phyloP scores from a whole-genome alignment of 2,113 vertebrate species.

The Mellivora capensis region DNA sequence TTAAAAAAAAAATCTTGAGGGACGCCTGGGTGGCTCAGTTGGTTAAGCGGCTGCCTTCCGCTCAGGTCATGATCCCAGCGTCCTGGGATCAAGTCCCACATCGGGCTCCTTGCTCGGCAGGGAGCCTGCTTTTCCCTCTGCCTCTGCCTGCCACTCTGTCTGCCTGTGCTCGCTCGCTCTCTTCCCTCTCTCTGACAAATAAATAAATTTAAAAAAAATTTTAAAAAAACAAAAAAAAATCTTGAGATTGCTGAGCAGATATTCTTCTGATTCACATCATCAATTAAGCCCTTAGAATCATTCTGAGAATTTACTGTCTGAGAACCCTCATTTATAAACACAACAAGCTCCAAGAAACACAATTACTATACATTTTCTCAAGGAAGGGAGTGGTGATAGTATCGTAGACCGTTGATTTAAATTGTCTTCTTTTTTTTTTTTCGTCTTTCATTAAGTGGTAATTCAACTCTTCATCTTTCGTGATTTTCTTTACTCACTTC shows the following conservation, averaged over 20 bases:
- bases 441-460: slow-evolving; percentile 84
- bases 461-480: slow-evolving; percentile 84
- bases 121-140: too few species aligned
- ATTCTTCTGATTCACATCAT: slow-evolving; percentile 54
- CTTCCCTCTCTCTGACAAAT: too few species aligned
- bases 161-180: too few species aligned
- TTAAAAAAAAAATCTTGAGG: background rate
- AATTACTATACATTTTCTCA: slow-evolving; percentile 72
- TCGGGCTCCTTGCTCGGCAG: too few species aligned
- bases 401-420: slow-evolving; percentile 79
- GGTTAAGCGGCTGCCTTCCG: too few species aligned
- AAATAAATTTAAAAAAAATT: too few species aligned
- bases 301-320: slow-evolving; percentile 65
- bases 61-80: too few species aligned
- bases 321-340: slow-evolving; percentile 70
- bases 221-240: too few species aligned
- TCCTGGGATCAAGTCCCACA: too few species aligned
- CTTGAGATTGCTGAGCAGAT: slow-evolving; percentile 59
- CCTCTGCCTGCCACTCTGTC: too few species aligned
- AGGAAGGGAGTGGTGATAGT: slow-evolving; percentile 60
- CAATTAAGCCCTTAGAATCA: slow-evolving; percentile 59
- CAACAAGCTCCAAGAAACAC: slow-evolving; percentile 59
- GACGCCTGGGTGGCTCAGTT: too few species aligned
- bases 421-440: slow-evolving; percentile 71
- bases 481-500: slow-evolving; percentile 83